Evolutionary conservation across 2,113 vertebrate genomes (phyloP), one percentile per base, ranked within the genome.

Genomic region (Manacus vitellinus): DNA sequence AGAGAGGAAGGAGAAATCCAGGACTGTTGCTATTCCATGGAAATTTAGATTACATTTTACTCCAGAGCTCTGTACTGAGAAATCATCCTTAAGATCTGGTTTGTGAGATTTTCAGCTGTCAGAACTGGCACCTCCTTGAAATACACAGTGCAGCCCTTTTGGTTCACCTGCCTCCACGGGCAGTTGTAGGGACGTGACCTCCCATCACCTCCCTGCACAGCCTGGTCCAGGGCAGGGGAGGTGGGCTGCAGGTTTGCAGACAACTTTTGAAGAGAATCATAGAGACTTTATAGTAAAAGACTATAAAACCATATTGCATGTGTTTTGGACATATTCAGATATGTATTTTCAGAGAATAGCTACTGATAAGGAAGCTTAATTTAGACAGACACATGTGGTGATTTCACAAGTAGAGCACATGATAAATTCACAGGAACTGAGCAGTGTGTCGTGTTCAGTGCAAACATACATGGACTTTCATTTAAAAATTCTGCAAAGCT

Each of bases 341-440:
- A 56, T 4, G 15, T 52, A 55, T 47, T 74, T 91, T 71, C 21
- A 70, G 73, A 92, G 25, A 94, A 55, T 1, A 66, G 31, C 65
- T 91, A 24, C 73, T 47, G 76, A 81, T 65, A 68, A 86, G 74
- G 61, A 94, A 54, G 74, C 21, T 68, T 95, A 77, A 87, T 94
- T 88, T 90, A 74, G 63, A 78, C 14, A 79, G 59, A 91, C 37
- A 59, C 22, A 24, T 4, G 77, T 16, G 85, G 75, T 47, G 71
- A 91, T 89, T 94, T 94, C 86, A 92, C 77, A 61, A 91, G 83
- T 10, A 56, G 37, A 87, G 47, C n/a, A 71, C 54, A 54, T 31
- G 91, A 90, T 61, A 90, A 89, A 96, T 91, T 86, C 83, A 82
- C 67, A 92, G 83, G 55, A 88, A 88, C 74, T 16, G 51, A 83